Evolutionary conservation across 2,797 vertebrate genomes (phyloP), one percentile per base, ranked within the genome.

Genomic region (Paedocypris micromegethes): DNA sequence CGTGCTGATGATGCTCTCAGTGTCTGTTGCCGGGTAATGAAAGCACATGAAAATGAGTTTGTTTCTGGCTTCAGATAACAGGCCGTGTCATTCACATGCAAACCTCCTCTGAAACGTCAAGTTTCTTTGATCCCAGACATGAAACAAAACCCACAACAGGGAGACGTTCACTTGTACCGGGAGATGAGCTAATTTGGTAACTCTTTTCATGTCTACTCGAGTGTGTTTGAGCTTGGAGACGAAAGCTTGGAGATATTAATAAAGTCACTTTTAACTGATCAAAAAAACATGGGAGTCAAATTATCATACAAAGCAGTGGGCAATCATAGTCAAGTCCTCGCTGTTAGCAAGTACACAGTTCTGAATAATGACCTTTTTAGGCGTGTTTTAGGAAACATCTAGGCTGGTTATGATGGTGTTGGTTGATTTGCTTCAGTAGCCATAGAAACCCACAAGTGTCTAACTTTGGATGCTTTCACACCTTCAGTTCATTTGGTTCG

Each of bases 41-140:
- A 73, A 64, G 40, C 0, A 70, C 47, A 70, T 70, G 68, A 70
- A 70, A 70, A 70, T 70, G 58, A 75, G 64, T 75, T 68, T 67
- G 72, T 74, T 77, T 75, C 74, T 77, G 78, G 75, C 73, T 66
- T 2, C 44, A 69, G 75, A 79, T 79, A 75, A 77, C 73, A 77
- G 68, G 65, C 70, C 56, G 53, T 72, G 75, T 79, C 70, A 77
- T 66, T 77, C 60, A 67, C 71, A 72, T 75, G 61, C 72, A 58
- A 68, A 72, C 64, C 66, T 64, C 64, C 60, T 46, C 51, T 66
- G 61, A 74, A 69, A 67, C 63, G 53, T 69, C 57, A 64, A 64
- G 40, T 53, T 45, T 61, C 73, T 72, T 77, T 79, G 65, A 69
- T 74, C 68, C 58, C 3, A 72, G 57, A 77, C 78, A 79, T 79